Conservation (phyloP, 2,888 invertebrate species). For the Poecilobothrus nobilitatus region DNA sequence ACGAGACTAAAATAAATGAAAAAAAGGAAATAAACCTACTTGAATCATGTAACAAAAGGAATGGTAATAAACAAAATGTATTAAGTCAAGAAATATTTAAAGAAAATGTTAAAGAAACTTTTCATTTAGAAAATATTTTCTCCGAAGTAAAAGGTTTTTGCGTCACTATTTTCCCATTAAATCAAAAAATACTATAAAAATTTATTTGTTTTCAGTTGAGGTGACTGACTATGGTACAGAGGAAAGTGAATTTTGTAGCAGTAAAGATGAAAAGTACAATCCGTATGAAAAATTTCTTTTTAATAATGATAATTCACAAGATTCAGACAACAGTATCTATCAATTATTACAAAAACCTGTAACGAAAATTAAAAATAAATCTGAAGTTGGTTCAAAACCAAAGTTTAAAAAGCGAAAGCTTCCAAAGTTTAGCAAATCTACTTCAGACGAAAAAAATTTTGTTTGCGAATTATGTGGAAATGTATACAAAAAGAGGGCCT, state of each 20-base stretch:
- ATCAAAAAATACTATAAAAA: too few relatives aligned
- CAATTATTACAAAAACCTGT: not conserved
- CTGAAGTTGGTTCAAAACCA: not conserved
- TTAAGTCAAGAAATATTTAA: not conserved
- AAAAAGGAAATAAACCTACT: not conserved
- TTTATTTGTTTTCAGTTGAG: too few relatives aligned
- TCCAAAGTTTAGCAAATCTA: not conserved
- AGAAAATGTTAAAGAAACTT: not conserved
- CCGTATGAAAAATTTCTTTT: not conserved
- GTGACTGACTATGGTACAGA: too few relatives aligned
- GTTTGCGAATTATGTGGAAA: constrained; percentile 39
- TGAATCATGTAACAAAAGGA: not conserved
- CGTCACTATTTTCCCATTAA: too few relatives aligned
- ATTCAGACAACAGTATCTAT: not conserved
- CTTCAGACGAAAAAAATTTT: not conserved
- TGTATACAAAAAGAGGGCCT: constrained; percentile 35
- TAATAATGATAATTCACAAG: not conserved
- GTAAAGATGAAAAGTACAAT: not conserved
- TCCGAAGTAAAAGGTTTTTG: not conserved
- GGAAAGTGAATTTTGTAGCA: not conserved
- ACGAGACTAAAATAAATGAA: not conserved
- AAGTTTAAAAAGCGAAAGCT: not conserved
- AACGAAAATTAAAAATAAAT: not conserved
- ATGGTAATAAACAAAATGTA: not conserved
- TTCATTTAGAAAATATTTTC: not conserved